Conservation (phyloP, 2,888 invertebrate species). For the Papilio gigon region DNA sequence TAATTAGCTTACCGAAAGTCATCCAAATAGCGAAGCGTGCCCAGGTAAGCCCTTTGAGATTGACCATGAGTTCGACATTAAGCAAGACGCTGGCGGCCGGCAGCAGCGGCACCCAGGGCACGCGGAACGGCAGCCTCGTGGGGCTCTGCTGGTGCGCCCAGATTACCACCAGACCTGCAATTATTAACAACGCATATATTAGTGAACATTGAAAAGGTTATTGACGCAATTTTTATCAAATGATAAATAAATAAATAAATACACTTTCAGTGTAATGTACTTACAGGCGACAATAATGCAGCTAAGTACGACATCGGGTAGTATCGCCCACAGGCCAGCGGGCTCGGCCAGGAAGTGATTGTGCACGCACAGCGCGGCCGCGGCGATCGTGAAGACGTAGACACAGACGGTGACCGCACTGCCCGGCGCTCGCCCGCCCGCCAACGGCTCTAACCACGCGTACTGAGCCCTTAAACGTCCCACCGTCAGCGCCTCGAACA, state of each 20-base stretch:
- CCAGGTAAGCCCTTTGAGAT: constrained; percentile 91
- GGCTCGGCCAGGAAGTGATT: constrained; percentile 84
- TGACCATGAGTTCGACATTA: constrained; percentile 92
- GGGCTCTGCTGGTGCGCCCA: constrained; percentile 90
- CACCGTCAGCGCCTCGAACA: constrained; percentile 85
- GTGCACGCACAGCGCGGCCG: constrained; percentile 87
- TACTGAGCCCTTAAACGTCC: constrained; percentile 89
- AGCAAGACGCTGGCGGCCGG: constrained; percentile 91
- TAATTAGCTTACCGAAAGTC: constrained; percentile 84
- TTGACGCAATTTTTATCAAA: background rate
- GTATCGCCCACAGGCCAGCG: constrained; percentile 85
- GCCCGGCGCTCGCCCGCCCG: constrained; percentile 90
- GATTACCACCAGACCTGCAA: constrained; percentile 86
- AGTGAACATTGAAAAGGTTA: background rate
- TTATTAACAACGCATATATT: background rate
- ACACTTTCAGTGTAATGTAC: constrained; percentile 52
- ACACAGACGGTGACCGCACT: constrained; percentile 88
- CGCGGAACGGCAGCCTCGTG: constrained; percentile 87
- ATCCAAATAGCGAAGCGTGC: constrained; percentile 93
- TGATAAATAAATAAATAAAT: background rate
- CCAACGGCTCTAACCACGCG: constrained; percentile 87
- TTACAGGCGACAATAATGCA: constrained; percentile 85
- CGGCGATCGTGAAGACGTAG: constrained; percentile 85
- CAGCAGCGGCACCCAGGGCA: constrained; percentile 90
- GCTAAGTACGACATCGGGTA: constrained; percentile 84